These are phyloP conservation scores for Capitella teleta DNA, from an alignment of 1,140 invertebrate species.

Conservation along the genomic window DNA sequence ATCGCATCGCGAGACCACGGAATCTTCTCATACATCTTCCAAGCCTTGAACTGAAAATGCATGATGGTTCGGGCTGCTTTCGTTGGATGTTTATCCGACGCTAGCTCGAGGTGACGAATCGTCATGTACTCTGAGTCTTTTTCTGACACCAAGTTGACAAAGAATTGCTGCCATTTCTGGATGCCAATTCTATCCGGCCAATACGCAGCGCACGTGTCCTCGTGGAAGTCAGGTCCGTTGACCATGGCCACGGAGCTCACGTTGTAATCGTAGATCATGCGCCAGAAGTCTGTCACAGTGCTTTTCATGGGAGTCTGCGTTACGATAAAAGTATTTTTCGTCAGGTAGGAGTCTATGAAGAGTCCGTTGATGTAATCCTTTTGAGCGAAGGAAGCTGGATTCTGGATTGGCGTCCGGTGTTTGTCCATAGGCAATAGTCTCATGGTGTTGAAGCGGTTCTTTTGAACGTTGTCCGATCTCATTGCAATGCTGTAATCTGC, in stretches of 20 bases:
- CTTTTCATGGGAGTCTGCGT: slow-evolving; percentile 36
- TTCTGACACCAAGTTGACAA: slow-evolving; percentile 21
- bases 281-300: slow-evolving; percentile 40
- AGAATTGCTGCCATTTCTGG: slow-evolving; percentile 25
- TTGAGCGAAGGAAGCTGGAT: slow-evolving; percentile 1
- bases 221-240: slow-evolving; percentile 20
- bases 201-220: slow-evolving; percentile 32
- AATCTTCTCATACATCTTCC: slow-evolving; percentile 23
- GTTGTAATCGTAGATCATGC: slow-evolving; percentile 33
- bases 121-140: slow-evolving; percentile 30
- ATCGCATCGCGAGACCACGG: slow-evolving; percentile 27
- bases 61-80: slow-evolving; percentile 16
- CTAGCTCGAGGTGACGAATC: slow-evolving; percentile 16
- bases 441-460: slow-evolving; percentile 29
- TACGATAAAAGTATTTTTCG: slow-evolving; percentile 29
- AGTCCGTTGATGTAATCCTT: slow-evolving; percentile 16
- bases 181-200: slow-evolving; percentile 21
- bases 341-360: slow-evolving; percentile 26
- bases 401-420: slow-evolving; percentile 1
- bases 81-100: neutral
- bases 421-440: slow-evolving; percentile 13
- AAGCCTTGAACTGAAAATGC: slow-evolving; percentile 35
- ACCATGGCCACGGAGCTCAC: slow-evolving; percentile 34
- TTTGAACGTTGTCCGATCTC: slow-evolving; percentile 20
- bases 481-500: slow-evolving; percentile 18